A percentile compares a stretch with the other conserved stretches of the same genome.
phyloP scores from a whole-genome alignment of 2,113 vertebrate genomes.

The Mus spicilegus region DNA sequence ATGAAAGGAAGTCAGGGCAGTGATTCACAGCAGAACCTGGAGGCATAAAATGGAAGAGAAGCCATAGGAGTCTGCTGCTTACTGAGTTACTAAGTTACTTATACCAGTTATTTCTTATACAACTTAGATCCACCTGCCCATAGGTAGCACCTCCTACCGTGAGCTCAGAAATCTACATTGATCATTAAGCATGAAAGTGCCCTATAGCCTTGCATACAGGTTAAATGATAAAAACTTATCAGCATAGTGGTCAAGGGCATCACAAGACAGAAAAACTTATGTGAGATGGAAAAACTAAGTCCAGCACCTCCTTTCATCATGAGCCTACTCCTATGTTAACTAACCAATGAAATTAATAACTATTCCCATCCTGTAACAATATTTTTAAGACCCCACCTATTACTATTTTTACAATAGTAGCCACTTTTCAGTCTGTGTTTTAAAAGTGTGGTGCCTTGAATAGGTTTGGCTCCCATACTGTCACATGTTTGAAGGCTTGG shows the following conservation, averaged over 20 bases:
- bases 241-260: not conserved
- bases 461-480: too few relatives aligned
- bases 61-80: not conserved
- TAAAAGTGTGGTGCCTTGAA: not conserved
- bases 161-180: not conserved
- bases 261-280: not conserved
- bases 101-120: not conserved
- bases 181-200: not conserved
- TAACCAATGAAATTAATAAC: not conserved
- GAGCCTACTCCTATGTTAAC: not conserved
- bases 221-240: not conserved
- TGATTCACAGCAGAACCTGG: not conserved
- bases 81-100: not conserved
- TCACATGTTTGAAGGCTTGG: too few relatives aligned
- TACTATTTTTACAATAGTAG: not conserved
- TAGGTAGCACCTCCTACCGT: not conserved
- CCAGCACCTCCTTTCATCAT: not conserved
- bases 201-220: not conserved
- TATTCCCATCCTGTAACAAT: not conserved
- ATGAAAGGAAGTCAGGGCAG: not conserved
- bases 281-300: not conserved
- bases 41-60: not conserved
- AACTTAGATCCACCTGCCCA: not conserved
- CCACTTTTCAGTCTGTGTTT: not conserved
- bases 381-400: not conserved